phyloP scores from a whole-genome alignment of 2,888 invertebrate species.

The Cylindroiulus punctatus region DNA sequence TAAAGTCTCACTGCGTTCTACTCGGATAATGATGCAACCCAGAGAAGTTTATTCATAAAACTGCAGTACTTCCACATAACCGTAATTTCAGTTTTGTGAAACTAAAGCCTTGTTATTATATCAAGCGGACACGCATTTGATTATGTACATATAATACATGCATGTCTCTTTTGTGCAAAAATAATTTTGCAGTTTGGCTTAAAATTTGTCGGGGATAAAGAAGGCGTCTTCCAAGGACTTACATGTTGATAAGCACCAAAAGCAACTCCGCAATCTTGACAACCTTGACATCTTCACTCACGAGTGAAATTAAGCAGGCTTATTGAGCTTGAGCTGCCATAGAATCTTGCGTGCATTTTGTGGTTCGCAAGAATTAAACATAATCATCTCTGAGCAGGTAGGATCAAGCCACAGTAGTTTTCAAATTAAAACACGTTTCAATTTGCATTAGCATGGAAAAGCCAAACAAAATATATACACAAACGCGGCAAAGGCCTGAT shows the following conservation, averaged over 20 bases:
- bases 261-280: neutral
- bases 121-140: neutral
- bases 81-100: neutral
- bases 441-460: neutral
- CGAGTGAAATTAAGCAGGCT: constrained; percentile 24
- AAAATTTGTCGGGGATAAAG: neutral
- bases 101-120: neutral
- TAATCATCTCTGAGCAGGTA: neutral
- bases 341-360: neutral
- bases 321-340: neutral
- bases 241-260: neutral
- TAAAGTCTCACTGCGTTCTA: no score
- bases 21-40: neutral
- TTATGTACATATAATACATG: no score
- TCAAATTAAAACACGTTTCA: neutral
- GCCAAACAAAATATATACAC: neutral
- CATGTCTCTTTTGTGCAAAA: neutral
- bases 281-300: neutral
- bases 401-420: neutral
- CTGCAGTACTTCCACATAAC: neutral
- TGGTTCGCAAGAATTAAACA: neutral
- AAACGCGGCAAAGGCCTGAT: neutral
- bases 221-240: neutral
- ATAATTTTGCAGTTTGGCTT: neutral
- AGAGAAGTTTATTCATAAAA: neutral